A percentile compares a stretch with the other conserved stretches of the same genome.
Evolutionary conservation across 2,888 invertebrate genomes (phyloP).

Genomic region (Limnephilus lunatus): DNA sequence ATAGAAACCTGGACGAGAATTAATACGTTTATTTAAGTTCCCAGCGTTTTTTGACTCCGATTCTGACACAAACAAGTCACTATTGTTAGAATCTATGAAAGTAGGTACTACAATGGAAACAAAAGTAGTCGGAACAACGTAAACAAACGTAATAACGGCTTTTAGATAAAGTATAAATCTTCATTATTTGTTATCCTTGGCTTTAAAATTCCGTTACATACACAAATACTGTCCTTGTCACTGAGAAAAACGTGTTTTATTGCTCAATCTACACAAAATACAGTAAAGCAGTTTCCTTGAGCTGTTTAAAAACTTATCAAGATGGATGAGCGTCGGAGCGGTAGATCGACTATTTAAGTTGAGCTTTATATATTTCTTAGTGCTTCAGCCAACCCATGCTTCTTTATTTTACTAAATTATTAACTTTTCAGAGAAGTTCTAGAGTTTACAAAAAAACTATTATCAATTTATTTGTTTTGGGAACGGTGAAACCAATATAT

Average conservation of each 20-base stretch:
- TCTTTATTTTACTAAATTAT: not conserved
- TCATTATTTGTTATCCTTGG: not conserved
- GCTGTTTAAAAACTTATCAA: conserved; percentile 40
- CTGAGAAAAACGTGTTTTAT: not conserved
- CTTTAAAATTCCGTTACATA: not conserved
- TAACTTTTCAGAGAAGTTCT: not conserved
- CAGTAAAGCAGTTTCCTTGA: conserved; percentile 13
- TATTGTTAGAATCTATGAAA: not conserved
- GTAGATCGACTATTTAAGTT: not conserved
- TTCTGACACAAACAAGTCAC: not conserved
- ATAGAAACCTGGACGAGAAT: too few relatives aligned
- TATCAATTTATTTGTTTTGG: not conserved
- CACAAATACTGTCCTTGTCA: not conserved
- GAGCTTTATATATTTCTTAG: not conserved
- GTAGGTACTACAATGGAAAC: not conserved
- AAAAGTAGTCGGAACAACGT: not conserved
- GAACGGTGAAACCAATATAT: not conserved
- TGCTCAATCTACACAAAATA: conserved; percentile 15
- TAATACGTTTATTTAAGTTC: too few relatives aligned
- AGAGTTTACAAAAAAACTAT: not conserved
- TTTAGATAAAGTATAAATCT: not conserved
- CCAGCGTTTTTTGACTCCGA: too few relatives aligned
- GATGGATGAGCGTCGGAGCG: not conserved
- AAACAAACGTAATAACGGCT: not conserved
- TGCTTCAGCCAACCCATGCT: not conserved